phyloP scores from a whole-genome alignment of 2,797 vertebrate genomes.

The Mormyrus hasselquistii region DNA sequence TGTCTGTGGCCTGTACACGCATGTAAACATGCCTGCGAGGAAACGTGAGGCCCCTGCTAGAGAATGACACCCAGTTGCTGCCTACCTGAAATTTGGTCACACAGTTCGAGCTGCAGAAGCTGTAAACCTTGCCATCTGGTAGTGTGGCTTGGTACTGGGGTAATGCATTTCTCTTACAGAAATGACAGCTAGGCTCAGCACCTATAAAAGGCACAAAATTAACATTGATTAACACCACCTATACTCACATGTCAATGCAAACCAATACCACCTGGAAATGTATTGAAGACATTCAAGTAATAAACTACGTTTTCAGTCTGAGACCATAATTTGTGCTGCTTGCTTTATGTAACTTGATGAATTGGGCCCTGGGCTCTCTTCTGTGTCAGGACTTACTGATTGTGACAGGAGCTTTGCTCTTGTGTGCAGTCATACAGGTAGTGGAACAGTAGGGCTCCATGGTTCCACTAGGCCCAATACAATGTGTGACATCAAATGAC shows the following conservation, averaged over 20 bases:
- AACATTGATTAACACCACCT: background rate
- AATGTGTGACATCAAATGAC: slow-evolving; percentile 90
- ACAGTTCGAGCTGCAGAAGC: slow-evolving; percentile 96
- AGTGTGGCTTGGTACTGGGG: slow-evolving; percentile 95
- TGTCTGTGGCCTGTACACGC: background rate
- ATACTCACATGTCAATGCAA: background rate
- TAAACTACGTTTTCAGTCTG: background rate
- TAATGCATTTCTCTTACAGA: slow-evolving; percentile 94
- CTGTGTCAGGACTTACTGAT: background rate
- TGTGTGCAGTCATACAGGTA: slow-evolving; percentile 85
- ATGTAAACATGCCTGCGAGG: background rate
- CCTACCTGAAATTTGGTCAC: slow-evolving; percentile 95
- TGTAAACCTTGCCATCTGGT: slow-evolving; percentile 90
- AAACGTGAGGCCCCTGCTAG: background rate
- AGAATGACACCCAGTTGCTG: background rate
- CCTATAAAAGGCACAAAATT: slow-evolving; percentile 50
- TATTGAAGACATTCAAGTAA: background rate
- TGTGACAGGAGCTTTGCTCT: slow-evolving; percentile 69
- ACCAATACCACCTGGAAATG: background rate
- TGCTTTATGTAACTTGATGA: background rate
- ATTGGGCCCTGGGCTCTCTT: background rate
- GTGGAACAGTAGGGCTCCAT: slow-evolving; percentile 93
- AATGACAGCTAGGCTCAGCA: slow-evolving; percentile 88
- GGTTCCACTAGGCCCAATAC: slow-evolving; percentile 77
- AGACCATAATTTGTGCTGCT: background rate